A percentile compares a stretch with the other conserved stretches of the same genome.
These are phyloP conservation scores for Ptychoptera albimana DNA, from an alignment of 2,888 invertebrate genomes.

Conservation along the genomic window DNA sequence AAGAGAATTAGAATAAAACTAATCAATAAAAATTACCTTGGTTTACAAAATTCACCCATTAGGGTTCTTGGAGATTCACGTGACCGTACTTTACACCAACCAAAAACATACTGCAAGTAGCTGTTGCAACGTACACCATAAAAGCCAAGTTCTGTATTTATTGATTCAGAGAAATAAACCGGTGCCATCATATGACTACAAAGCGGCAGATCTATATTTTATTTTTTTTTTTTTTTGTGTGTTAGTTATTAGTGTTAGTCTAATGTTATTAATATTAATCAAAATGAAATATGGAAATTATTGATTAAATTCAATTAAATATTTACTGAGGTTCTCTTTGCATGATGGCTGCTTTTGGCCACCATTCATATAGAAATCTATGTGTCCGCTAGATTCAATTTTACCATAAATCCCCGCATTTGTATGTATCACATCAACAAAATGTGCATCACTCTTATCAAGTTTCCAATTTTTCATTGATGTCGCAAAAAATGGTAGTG, in stretches of 20 bases:
- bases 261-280: constrained; percentile 2
- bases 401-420: constrained; percentile 42
- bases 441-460: constrained; percentile 33
- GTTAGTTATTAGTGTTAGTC: background rate
- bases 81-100: constrained; percentile 12
- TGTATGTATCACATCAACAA: constrained; percentile 41
- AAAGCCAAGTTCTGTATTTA: constrained; percentile 13
- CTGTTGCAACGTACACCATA: constrained; percentile 15
- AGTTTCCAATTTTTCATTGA: constrained; percentile 33
- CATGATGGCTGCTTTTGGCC: constrained; percentile 15
- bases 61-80: constrained; percentile 3
- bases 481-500: constrained; percentile 41
- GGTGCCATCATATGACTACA: constrained; percentile 18
- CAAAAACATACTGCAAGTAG: constrained; percentile 17
- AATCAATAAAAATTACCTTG: constrained; percentile 11
- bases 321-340: constrained; percentile 33
- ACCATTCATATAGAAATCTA: constrained; percentile 49
- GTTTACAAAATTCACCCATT: constrained; percentile 16
- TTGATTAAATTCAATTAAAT: background rate
- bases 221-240: too few relatives aligned
- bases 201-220: constrained; percentile 14
- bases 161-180: constrained; percentile 16
- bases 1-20: constrained; percentile 5
- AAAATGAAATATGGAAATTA: background rate
- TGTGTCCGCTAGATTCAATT: constrained; percentile 38